These are phyloP conservation scores for Aphidius ervi DNA, from an alignment of 1,140 invertebrate species.

Conservation along the genomic window DNA sequence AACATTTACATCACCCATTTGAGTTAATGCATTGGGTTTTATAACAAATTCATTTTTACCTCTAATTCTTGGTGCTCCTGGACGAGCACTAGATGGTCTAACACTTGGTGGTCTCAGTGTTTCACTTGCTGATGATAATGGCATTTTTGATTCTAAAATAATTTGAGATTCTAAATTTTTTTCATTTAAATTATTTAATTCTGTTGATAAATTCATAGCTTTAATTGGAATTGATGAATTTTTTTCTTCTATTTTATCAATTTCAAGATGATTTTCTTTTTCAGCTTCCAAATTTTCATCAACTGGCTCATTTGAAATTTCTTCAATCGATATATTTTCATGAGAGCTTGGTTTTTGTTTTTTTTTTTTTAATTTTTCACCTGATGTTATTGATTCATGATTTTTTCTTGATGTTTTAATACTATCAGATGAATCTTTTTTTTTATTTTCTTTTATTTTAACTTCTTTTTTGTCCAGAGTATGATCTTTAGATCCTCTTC, in stretches of 20 bases:
- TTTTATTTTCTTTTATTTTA: slow-evolving; percentile 1
- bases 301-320: slow-evolving; percentile 2
- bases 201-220: too few species aligned
- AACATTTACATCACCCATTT: slow-evolving; percentile 57
- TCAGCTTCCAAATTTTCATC: neutral
- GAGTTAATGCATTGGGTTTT: slow-evolving; percentile 35
- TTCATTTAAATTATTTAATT: too few species aligned
- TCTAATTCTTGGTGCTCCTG: slow-evolving; percentile 68
- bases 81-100: slow-evolving; percentile 70
- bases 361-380: slow-evolving; percentile 20
- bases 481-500: neutral
- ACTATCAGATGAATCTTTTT: too few species aligned
- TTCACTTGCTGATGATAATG: too few species aligned
- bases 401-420: too few species aligned
- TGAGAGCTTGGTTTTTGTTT: slow-evolving; percentile 8
- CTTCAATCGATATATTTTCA: slow-evolving; percentile 13
- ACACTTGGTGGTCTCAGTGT: slow-evolving; percentile 59
- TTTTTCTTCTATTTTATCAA: neutral
- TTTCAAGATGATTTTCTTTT: neutral
- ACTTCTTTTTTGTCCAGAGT: slow-evolving; percentile 29
- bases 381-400: slow-evolving; percentile 25
- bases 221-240: neutral
- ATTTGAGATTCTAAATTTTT: too few species aligned
- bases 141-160: too few species aligned
- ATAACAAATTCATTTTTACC: slow-evolving; percentile 53